Base-by-base conservation (phyloP, 2,113 vertebrate genomes). In the Crotalus viridis region DNA sequence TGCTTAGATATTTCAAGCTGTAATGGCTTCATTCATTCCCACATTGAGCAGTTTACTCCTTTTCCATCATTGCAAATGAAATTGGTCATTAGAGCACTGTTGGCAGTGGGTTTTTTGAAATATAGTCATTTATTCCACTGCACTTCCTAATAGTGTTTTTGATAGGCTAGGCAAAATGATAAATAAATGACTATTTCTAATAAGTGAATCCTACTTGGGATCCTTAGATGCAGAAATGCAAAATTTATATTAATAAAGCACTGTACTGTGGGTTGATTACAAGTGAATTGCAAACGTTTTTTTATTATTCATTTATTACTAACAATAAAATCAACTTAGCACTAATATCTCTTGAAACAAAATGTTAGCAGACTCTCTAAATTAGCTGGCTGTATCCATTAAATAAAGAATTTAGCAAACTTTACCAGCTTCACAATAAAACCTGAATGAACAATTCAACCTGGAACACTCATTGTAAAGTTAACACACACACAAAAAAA, bases 101-200 rank as follows among this genome's bases (percentile, higher is more conserved):
- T 85, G 89, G 91, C 43, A 54, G 33, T 51, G 21, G 43, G 3
- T 28, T 74, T 87, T 93, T 94, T 93, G 12, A 87, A 93, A 90
- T 87, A 74, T 3, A 1, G 0, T 61, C 5, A 91, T 95, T 93
- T 43, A 43, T 88, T 12, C 5, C 59, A 13, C 74, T 95, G 93
- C 92, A 61, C 15, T 1, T 85, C 56, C 93, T 95, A 95, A 86
- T 48, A 89, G 21, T 43, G 64, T 0, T 59, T 88, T 61, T 46
- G 3, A 1, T 1, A 51, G 24, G 54, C 43, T 74, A 92, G 92
- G 74, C 17, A 90, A 88, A 88, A 21, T 69, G 48, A 10, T 93
- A 88, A 24, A 64, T 91, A 94, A 95, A 55, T 15, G 2, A 7
- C 10, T 64, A 33, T 88, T 17, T 95, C 91, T 81, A 90, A 87